Conservation (phyloP, 2,888 invertebrate genomes). For the Cremastinae sp. region DNA sequence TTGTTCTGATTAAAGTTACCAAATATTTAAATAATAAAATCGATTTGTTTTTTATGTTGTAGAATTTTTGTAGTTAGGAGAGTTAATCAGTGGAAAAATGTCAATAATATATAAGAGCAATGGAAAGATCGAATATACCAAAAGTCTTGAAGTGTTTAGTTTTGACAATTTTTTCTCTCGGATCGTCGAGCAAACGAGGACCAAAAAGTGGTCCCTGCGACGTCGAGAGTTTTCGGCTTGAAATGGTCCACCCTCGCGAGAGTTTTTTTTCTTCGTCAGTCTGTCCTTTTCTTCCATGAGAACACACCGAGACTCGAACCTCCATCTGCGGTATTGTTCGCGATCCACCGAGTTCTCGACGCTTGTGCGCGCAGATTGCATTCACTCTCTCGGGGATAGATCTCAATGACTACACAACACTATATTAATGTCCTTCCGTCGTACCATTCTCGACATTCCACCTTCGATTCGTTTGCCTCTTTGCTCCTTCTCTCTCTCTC, state of each 20-base stretch:
- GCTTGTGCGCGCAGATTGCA: slow-evolving; percentile 68
- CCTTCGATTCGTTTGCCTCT: slow-evolving; percentile 33
- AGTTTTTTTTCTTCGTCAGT: too few relatives aligned
- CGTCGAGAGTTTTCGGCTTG: slow-evolving; percentile 66
- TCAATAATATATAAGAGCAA: too few relatives aligned
- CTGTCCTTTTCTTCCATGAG: slow-evolving; percentile 67
- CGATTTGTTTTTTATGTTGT: too few relatives aligned
- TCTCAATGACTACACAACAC: slow-evolving; percentile 41
- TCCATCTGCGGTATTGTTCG: slow-evolving; percentile 69
- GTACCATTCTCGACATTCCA: slow-evolving; percentile 42
- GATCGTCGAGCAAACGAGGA: slow-evolving; percentile 65
- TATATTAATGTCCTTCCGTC: slow-evolving; percentile 13
- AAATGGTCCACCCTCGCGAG: slow-evolving; percentile 70
- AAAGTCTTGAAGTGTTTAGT: too few relatives aligned
- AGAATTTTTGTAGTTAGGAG: too few relatives aligned
- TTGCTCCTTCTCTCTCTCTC: not conserved
- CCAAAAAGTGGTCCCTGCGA: slow-evolving; percentile 66
- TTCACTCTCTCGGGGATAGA: slow-evolving; percentile 64
- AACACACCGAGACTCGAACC: slow-evolving; percentile 63
- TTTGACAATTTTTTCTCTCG: not conserved
- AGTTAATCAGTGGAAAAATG: too few relatives aligned
- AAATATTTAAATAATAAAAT: too few relatives aligned
- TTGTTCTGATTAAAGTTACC: too few relatives aligned
- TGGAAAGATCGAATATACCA: too few relatives aligned
- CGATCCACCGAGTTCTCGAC: slow-evolving; percentile 65